Evolutionary conservation across 2,888 invertebrate genomes (phyloP), one percentile per base, ranked within the genome.

Genomic region (Tenthredo mesomela): DNA sequence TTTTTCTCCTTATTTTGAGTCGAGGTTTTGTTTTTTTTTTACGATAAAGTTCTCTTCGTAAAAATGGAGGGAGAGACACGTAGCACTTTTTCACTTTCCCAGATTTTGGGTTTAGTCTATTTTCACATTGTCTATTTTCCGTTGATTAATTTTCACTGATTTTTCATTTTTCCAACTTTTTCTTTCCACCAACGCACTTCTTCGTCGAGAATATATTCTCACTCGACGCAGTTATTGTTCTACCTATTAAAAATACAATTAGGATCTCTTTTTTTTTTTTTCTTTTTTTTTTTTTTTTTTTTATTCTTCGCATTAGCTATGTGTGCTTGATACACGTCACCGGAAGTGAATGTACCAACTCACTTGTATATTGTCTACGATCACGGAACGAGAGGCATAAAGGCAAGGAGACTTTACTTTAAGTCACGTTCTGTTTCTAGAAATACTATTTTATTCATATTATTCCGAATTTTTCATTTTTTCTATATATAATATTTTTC

Each of bases 271-370:
- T 0, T 43, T 21, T 40, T 25, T 21, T 43, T 21, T 21, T 25
- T 21, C 47, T 29, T 77, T 50, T 0, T 25, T 21, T 21, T 25
- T 21, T 25, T 12, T 40, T 6, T 21, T 29, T 0, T 25, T 21
- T 21, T 25, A 12, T 25, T 12, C 21, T 6, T 21, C 18, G 15
- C 6, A 50, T 33, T n/a, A 77, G 54, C 18, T 43, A 47, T n/a
- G 29, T 33, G 12, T 15, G 18, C 40, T 12, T 43, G n/a, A 12
- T 73, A 73, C n/a, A 43, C 40, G n/a, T 73, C 40, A 33, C 77
- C 47, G 77, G 77, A 77, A 77, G 77, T 77, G 77, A 77, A 77
- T 29, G 77, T 77, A 54, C 21, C 75, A n/a, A 18, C 37, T 40
- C 10, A 54, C 18, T 77, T 10, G 21, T 33, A 40, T 80, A 61